Evolutionary conservation across 2,888 invertebrate species (phyloP), one percentile per base, ranked within the genome.

Genomic region (Endomychus coccineus): DNA sequence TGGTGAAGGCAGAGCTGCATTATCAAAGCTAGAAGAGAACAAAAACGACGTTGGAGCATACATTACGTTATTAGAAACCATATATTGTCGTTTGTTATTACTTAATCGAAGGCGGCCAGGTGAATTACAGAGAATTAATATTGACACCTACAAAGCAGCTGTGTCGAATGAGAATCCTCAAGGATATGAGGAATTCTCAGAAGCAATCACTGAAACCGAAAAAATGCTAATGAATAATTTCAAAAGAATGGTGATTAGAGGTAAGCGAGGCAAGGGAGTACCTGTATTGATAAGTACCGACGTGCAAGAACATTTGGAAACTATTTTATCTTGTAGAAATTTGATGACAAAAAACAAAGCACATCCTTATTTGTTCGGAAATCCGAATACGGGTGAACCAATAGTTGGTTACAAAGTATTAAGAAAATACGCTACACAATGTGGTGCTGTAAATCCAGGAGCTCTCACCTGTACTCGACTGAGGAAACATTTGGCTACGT

Each of bases 401-500:
- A 42, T 46, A 7, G 21, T 11, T 10, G 43, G n/a, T n/a, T n/a
- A n/a, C n/a, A n/a, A n/a, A n/a, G n/a, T 42, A 2, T 44, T 45
- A 12, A 7, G 14, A n/a, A 44, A 48, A 41, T 30, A 44, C 30
- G 39, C 43, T 5, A 10, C 24, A 27, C 13, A 16, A 15, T 35
- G 37, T 24, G 49, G 46, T 6, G 44, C 49, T 16, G 47, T 50
- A 43, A 48, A 53, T 40, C 47, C 51, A 24, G 19, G 21, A n/a
- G 44, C 47, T 3, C 27, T 51, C 12, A 54, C 51, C 4, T 39
- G 38, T 2, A 54, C 51, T 11, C 40, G 33, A 23, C 29, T 54
- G 16, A 34, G 51, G 15, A 54, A 55, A 34, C 55, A 52, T 29
- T 36, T 55, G 14, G 51, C 51, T 6, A 54, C 52, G 2, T 31